Evolutionary conservation across 2,797 vertebrate genomes (phyloP), one percentile per base, ranked within the genome.

Genomic region (Clarias platycephalus): DNA sequence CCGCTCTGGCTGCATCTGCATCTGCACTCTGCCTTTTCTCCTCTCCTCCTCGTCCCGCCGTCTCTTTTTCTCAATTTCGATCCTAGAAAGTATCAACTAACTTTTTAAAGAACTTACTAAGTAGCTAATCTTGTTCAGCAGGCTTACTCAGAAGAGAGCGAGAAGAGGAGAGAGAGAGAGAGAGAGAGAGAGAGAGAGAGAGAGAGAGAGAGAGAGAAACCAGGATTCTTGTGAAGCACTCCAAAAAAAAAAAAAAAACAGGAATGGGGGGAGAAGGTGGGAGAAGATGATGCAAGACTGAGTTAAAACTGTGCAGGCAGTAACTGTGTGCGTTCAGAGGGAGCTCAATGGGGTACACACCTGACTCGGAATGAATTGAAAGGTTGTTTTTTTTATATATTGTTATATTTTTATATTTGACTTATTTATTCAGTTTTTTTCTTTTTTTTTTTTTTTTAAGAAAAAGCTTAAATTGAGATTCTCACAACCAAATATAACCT

Each of bases 281-380:
- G 57, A 74, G 79, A 70, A 71, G 53, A 85, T 89, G 88, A 89
- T 89, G 88, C 85, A 89, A 89, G 86, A 37, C 75, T 83, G 80
- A 83, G 81, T 83, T 85, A 86, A 87, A 85, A 24, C 60, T 24
- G 55, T 86, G 85, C 78, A 84, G 85, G 82, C 66, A 34, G 20
- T 44, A 83, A 74, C 68, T 57, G 34, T 53, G 80, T 60, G n/a
- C 16, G 63, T 84, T 82, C 63, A 10, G 22, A 67, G 78, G 49
- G 60, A 87, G 79, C 75, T 58, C 66, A 83, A 68, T 83, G 72
- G 75, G 31, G 84, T 74, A 84, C 16, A 86, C 60, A 84, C 81
- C 87, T 86, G 68, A 70, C 74, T 83, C 71, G 55, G 49, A 81
- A 85, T 82, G 79, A 85, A 81, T 79, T 60, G 70, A 88, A 72